A percentile compares a stretch with the other conserved stretches of the same genome.
Conservation (phyloP, 2,797 vertebrate species). For the Brotula barbata region DNA sequence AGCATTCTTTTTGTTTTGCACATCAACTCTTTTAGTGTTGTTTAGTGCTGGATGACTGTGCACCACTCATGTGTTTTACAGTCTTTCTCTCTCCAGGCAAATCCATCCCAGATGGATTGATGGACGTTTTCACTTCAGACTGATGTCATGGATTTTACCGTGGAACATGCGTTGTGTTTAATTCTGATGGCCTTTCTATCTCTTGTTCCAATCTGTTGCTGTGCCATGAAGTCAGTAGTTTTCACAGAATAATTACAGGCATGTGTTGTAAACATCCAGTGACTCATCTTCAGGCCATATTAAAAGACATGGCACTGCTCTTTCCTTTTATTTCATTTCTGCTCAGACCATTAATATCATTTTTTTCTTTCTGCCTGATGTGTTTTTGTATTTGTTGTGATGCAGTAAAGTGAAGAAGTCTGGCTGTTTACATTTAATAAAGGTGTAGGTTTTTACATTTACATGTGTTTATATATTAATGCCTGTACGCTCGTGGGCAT, state of each 20-base stretch:
- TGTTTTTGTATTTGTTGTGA: not conserved
- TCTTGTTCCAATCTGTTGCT: conserved; percentile 39
- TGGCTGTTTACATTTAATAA: conserved; percentile 2
- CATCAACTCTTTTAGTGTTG: too few species aligned
- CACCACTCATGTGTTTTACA: conserved; percentile 30
- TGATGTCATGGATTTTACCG: conserved; percentile 36
- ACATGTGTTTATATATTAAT: conserved; percentile 2
- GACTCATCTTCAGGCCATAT: conserved; percentile 36
- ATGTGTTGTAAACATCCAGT: conserved; percentile 39
- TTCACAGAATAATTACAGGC: conserved; percentile 39
- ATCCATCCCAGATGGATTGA: conserved; percentile 61
- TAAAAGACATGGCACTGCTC: conserved; percentile 30
- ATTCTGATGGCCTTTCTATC: conserved; percentile 31
- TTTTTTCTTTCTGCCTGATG: not conserved
- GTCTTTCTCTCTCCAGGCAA: conserved; percentile 34
- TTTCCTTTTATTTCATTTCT: not conserved
- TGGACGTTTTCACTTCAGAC: conserved; percentile 38
- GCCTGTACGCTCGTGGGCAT: not conserved
- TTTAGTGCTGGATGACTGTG: conserved; percentile 16
- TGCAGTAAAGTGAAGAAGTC: not conserved
- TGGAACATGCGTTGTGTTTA: conserved; percentile 37
- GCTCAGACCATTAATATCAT: not conserved
- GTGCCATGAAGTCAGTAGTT: conserved; percentile 47
- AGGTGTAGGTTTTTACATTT: not conserved
- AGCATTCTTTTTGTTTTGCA: too few species aligned